Conservation (phyloP, 2,113 vertebrate genomes). For the Corydoras sp. region DNA sequence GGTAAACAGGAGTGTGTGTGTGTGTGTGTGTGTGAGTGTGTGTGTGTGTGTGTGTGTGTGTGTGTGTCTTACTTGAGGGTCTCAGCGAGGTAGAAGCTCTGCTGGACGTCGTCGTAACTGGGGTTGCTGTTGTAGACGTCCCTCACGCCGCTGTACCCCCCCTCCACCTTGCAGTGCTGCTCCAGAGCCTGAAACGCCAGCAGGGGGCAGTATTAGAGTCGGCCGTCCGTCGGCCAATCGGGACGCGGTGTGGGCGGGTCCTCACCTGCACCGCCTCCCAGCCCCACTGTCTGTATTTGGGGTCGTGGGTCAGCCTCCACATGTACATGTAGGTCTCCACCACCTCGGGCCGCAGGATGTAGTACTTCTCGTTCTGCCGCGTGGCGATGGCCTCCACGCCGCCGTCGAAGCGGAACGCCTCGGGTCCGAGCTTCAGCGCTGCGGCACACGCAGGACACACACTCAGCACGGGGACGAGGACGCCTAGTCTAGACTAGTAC, state of each 20-base stretch:
- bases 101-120: conserved; percentile 89
- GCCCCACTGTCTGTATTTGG: conserved; percentile 94
- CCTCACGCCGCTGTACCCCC: conserved; percentile 86
- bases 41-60: conserved; percentile 8
- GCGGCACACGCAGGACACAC: neutral
- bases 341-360: conserved; percentile 93
- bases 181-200: conserved; percentile 76
- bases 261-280: conserved; percentile 95
- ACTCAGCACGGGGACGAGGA: no score
- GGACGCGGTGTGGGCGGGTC: no score
- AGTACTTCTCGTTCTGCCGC: conserved; percentile 96
- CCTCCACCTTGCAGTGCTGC: conserved; percentile 81
- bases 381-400: conserved; percentile 97
- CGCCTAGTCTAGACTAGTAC: no score
- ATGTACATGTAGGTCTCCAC: conserved; percentile 98
- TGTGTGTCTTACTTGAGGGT: conserved; percentile 84
- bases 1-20: no score
- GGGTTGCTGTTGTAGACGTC: conserved; percentile 81
- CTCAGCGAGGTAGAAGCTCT: conserved; percentile 95
- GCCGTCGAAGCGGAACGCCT: conserved; percentile 94
- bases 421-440: conserved; percentile 91
- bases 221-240: no score
- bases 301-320: conserved; percentile 96
- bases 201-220: neutral
- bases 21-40: neutral